Conservation (phyloP, 2,888 invertebrate genomes). For the Agrilus mali region DNA sequence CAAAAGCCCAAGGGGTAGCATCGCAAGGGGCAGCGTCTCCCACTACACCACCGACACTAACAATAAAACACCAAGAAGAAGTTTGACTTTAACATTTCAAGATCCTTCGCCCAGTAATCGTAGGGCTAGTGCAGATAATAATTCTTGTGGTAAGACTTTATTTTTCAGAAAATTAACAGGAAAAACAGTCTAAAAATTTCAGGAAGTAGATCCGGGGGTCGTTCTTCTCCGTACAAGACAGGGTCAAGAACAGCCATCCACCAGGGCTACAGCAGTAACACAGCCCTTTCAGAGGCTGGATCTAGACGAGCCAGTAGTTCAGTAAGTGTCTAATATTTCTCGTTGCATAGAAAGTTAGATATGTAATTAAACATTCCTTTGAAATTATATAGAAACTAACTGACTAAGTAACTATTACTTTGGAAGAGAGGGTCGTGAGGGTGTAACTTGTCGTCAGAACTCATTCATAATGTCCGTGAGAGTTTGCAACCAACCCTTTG, state of each 20-base stretch:
- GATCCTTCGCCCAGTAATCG: conserved; percentile 45
- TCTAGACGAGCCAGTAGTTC: conserved; percentile 60
- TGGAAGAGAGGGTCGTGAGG: too few species aligned
- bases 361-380: too few species aligned
- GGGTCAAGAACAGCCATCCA: conserved; percentile 36
- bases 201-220: conserved; percentile 25
- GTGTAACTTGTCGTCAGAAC: too few species aligned
- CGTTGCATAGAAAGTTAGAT: too few species aligned
- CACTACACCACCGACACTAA: conserved; percentile 28
- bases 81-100: conserved; percentile 48
- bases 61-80: conserved; percentile 43
- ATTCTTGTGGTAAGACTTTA: conserved; percentile 35
- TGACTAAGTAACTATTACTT: too few species aligned
- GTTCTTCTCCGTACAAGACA: conserved; percentile 52
- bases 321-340: conserved; percentile 42
- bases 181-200: too few species aligned
- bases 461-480: too few species aligned
- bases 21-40: conserved; percentile 41
- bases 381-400: too few species aligned
- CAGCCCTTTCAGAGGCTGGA: conserved; percentile 41
- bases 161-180: background rate
- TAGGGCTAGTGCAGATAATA: conserved; percentile 48
- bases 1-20: conserved; percentile 48
- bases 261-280: conserved; percentile 35
- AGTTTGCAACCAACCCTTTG: too few species aligned